Evolutionary conservation across 1,140 invertebrate genomes (phyloP).

Genomic region (Heliconius congener): DNA sequence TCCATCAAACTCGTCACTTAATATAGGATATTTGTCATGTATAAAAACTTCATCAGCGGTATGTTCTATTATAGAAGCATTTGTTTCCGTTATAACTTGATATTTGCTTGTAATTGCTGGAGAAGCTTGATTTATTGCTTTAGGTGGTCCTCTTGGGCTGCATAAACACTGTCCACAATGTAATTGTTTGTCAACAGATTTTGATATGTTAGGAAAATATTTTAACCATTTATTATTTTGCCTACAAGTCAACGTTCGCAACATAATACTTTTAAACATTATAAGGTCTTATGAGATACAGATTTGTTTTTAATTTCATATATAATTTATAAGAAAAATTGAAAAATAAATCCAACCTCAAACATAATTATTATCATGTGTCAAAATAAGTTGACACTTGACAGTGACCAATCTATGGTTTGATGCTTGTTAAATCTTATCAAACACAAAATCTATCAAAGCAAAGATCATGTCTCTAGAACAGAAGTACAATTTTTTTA

Average conservation of each 20-base stretch:
- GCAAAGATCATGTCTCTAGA: neutral
- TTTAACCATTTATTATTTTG: neutral
- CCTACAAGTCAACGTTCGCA: neutral
- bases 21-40: conserved; percentile 67
- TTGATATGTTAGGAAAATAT: neutral
- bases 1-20: conserved; percentile 81
- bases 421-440: neutral
- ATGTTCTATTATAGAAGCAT: conserved; percentile 85
- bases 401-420: neutral
- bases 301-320: neutral
- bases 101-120: conserved; percentile 78
- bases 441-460: neutral
- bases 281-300: neutral
- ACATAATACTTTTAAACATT: conserved; percentile 26
- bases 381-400: conserved; percentile 1
- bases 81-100: conserved; percentile 84
- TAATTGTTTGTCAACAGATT: conserved; percentile 41
- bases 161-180: conserved; percentile 77
- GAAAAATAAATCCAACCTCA: neutral
- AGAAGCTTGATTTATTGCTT: conserved; percentile 61
- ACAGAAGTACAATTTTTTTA: neutral
- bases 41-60: conserved; percentile 84
- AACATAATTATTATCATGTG: neutral
- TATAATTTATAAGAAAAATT: neutral
- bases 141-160: conserved; percentile 75